Evolutionary conservation across 2,888 invertebrate genomes (phyloP), one percentile per base, ranked within the genome.

Genomic region (Tethea ocularis): DNA sequence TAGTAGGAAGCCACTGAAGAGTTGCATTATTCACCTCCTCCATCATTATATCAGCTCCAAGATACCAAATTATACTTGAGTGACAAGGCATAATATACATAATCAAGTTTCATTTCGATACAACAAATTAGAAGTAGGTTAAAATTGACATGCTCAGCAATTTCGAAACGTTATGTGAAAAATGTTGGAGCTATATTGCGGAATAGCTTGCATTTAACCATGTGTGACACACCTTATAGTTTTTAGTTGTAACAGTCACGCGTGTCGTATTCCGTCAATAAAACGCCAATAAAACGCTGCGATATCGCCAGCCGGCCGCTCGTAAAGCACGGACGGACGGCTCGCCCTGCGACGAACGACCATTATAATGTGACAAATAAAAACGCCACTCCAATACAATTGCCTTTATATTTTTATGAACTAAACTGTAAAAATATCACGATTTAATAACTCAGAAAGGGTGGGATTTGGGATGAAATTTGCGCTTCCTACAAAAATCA

Each of bases 301-400:
- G 69, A 75, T 84, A 81, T 80, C 77, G 79, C 74, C 69, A 74
- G 63, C 74, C 46, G 46, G 46, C 46, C 78, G 70, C 68, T 83
- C 85, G 82, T 89, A 88, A 89, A 89, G 65, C 68, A 58, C 51
- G 62, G 67, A 58, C 51, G 62, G 67, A 64, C 62, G 72, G 65
- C 79, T 63, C 76, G 69, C 80, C 79, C 75, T 68, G 46, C 46
- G 59, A 66, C 65, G 64, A 73, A 78, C 74, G 72, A 66, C 78
- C 71, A 76, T 82, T 87, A 88, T 89, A 87, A 88, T 83, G 82
- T 80, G 87, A 64, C 77, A 80, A 86, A 88, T 89, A 89, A 89
- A 84, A 85, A 79, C 78, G 69, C 69, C 66, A 76, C 75, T 68
- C 72, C 73, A 69, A 82, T 85, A 82, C 82, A 78, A 86, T 86